phyloP scores from a whole-genome alignment of 2,797 vertebrate genomes.

The Hemitrygon akajei region DNA sequence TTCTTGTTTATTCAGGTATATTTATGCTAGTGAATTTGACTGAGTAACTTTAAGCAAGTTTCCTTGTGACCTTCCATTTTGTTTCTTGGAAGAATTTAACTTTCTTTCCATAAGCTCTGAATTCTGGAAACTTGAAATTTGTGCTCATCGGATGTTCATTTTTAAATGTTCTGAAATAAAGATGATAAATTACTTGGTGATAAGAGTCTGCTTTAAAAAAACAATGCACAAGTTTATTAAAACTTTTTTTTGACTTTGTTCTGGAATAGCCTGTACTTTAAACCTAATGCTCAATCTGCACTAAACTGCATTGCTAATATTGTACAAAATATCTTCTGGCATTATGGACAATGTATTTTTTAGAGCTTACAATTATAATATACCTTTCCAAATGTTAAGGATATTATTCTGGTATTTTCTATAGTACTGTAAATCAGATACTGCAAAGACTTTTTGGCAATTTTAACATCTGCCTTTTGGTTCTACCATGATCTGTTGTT shows the following conservation, averaged over 20 bases:
- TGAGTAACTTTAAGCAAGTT: background rate
- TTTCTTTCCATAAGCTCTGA: background rate
- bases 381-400: background rate
- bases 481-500: slow-evolving; percentile 37
- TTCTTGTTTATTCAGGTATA: background rate
- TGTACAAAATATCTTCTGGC: background rate
- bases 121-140: background rate
- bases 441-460: background rate
- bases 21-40: background rate
- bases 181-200: background rate
- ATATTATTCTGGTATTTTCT: too few species aligned
- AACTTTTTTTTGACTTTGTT: background rate
- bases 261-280: slow-evolving; percentile 15
- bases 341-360: background rate
- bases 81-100: background rate
- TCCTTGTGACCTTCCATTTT: too few species aligned
- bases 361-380: background rate
- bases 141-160: background rate
- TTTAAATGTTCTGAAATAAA: background rate
- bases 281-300: slow-evolving; percentile 16
- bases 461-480: slow-evolving; percentile 14
- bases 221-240: background rate
- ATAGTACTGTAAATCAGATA: background rate
- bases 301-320: background rate
- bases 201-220: background rate